Evolutionary conservation across 2,797 vertebrate species (phyloP).

Genomic region (Dallia pectoralis): DNA sequence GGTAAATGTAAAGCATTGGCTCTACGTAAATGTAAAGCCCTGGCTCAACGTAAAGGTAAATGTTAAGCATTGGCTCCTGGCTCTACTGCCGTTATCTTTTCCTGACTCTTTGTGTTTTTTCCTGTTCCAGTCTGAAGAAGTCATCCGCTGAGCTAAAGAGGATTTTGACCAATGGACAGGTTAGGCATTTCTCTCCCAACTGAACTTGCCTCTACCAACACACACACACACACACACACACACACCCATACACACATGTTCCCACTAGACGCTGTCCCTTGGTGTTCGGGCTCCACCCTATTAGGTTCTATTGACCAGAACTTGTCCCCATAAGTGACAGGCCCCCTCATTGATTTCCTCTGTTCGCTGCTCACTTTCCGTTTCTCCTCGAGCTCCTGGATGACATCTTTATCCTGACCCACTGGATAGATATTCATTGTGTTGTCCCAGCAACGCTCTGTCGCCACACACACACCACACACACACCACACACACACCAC

Average conservation of each 20-base stretch:
- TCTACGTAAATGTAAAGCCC: too few relatives aligned
- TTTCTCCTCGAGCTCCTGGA: slow-evolving; percentile 72
- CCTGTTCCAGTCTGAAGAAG: slow-evolving; percentile 83
- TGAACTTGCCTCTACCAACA: background rate
- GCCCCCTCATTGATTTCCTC: slow-evolving; percentile 80
- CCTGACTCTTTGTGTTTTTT: background rate
- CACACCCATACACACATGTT: background rate
- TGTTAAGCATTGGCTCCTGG: too few relatives aligned
- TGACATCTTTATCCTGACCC: slow-evolving; percentile 84
- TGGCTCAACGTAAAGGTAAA: too few relatives aligned
- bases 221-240: background rate
- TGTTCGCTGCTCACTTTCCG: slow-evolving; percentile 80
- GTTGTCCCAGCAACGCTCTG: slow-evolving; percentile 57
- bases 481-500: slow-evolving; percentile 56
- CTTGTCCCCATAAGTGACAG: slow-evolving; percentile 80
- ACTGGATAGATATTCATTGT: slow-evolving; percentile 69
- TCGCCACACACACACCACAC: background rate
- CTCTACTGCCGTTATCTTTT: background rate
- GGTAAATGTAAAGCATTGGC: too few relatives aligned
- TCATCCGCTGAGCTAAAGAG: slow-evolving; percentile 98
- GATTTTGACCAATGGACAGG: slow-evolving; percentile 94
- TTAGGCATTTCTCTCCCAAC: slow-evolving; percentile 52
- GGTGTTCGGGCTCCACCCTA: slow-evolving; percentile 62
- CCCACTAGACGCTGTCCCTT: background rate
- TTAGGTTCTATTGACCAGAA: slow-evolving; percentile 80